Percentiles rank a stretch among this genome's conserved stretches.
Evolutionary conservation across 2,113 vertebrate species (phyloP).

Genomic region (Hirundichthys speculiger): DNA sequence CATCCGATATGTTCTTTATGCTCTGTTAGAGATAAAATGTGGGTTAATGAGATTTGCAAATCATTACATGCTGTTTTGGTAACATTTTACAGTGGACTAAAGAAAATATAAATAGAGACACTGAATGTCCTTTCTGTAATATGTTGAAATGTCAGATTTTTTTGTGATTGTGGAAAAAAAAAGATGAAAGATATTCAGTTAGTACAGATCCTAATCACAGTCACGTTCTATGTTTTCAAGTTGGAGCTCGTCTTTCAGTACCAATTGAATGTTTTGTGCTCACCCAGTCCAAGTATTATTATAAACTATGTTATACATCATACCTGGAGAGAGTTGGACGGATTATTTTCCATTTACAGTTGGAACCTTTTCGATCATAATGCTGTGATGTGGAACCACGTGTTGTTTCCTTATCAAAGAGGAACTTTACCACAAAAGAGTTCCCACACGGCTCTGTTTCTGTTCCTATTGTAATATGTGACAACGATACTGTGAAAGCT

Average conservation of each 20-base stretch:
- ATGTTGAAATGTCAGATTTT: neutral
- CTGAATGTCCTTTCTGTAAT: no score
- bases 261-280: neutral
- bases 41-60: no score
- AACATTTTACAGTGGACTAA: no score
- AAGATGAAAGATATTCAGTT: neutral
- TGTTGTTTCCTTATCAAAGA: conserved; percentile 11
- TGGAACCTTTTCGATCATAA: conserved; percentile 32
- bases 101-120: no score
- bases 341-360: conserved; percentile 11
- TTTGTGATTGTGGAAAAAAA: neutral
- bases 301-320: conserved; percentile 14
- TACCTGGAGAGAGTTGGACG: conserved; percentile 5
- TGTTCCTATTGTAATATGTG: conserved; percentile 11
- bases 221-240: neutral
- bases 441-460: conserved; percentile 10
- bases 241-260: conserved; percentile 12
- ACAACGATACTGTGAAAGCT: conserved; percentile 33
- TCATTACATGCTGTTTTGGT: no score
- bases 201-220: neutral
- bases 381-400: conserved; percentile 19
- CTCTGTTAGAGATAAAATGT: no score
- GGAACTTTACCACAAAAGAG: conserved; percentile 13
- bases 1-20: no score
- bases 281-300: conserved; percentile 1